Evolutionary conservation across 2,113 vertebrate genomes (phyloP).

Genomic region (Sciurus niger): DNA sequence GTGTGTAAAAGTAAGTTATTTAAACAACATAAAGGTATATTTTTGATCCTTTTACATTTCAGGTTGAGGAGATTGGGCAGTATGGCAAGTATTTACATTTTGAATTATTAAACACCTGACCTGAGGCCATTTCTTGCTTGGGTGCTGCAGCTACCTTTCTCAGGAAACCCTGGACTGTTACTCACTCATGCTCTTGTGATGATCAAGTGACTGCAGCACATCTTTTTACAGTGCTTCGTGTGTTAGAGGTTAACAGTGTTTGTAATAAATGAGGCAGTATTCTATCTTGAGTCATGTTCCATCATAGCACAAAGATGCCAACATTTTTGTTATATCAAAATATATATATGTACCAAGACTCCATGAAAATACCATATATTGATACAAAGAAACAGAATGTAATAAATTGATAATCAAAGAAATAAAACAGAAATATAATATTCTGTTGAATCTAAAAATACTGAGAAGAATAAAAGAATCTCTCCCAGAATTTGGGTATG

Average conservation of each 20-base stretch:
- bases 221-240: background rate
- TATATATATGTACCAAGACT: background rate
- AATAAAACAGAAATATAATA: background rate
- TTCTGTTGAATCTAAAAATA: constrained; percentile 1
- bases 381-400: background rate
- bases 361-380: background rate
- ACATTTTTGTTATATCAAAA: background rate
- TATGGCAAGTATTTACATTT: background rate
- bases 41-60: background rate
- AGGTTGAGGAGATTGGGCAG: background rate
- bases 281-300: background rate
- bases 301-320: background rate
- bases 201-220: background rate
- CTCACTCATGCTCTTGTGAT: background rate
- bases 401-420: background rate
- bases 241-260: background rate
- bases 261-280: background rate
- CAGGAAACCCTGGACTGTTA: background rate
- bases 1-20: background rate
- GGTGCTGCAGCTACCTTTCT: background rate
- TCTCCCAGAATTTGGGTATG: constrained; percentile 65
- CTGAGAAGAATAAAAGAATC: background rate
- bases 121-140: background rate
- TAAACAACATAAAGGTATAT: background rate
- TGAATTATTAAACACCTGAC: background rate